Evolutionary conservation across 2,113 vertebrate genomes (phyloP).

Genomic region (Archilochus colubris): DNA sequence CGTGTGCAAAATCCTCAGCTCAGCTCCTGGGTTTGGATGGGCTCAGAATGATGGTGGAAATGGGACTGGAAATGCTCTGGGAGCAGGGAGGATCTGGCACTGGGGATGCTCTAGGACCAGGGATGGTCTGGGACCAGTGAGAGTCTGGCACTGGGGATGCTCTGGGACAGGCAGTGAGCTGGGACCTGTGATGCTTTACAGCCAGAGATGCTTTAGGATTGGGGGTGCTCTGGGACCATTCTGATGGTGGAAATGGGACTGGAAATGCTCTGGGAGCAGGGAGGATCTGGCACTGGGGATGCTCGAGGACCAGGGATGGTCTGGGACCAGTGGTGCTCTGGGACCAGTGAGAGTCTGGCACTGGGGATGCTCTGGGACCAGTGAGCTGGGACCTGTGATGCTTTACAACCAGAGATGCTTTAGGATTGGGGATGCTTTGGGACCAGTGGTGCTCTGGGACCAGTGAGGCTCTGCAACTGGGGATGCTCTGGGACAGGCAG

Average conservation of each 20-base stretch:
- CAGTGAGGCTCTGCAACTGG: no score
- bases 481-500: no score
- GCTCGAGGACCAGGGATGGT: not conserved
- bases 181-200: not conserved
- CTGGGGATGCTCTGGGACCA: no score
- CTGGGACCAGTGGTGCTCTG: not conserved
- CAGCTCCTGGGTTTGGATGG: rapidly evolving
- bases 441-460: not conserved
- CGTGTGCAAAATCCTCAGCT: rapidly evolving
- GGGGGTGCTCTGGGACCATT: not conserved
- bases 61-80: no score
- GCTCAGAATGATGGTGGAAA: not conserved
- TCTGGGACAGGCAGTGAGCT: not conserved
- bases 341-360: not conserved
- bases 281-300: not conserved
- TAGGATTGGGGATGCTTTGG: not conserved
- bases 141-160: not conserved
- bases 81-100: no score
- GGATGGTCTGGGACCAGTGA: rapidly evolving
- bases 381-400: no score
- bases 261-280: not conserved
- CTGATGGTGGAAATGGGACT: no score
- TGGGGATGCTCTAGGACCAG: no score
- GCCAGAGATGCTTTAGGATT: no score
- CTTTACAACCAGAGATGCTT: no score